Percentiles rank a stretch among this genome's conserved stretches.
These are phyloP conservation scores for Physocephala rufipes DNA, from an alignment of 2,888 invertebrate species.

Conservation along the genomic window DNA sequence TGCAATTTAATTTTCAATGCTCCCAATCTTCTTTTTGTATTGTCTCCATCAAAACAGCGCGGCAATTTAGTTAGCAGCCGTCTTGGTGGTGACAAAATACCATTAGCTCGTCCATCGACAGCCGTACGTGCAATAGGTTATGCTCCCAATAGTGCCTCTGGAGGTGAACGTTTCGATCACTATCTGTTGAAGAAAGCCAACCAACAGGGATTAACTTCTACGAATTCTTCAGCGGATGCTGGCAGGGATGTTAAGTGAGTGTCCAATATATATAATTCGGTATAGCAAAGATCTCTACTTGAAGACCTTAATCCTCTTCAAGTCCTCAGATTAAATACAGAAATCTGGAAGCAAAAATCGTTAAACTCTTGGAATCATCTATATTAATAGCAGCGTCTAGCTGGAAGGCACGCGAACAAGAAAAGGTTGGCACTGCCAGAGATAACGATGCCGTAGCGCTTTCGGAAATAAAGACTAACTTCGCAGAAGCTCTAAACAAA, in stretches of 20 bases:
- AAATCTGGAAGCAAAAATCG: slow-evolving; percentile 87
- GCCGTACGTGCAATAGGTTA: slow-evolving; percentile 97
- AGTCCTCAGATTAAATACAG: slow-evolving; percentile 93
- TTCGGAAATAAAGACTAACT: slow-evolving; percentile 53
- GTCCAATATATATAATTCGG: background rate
- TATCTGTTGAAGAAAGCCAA: slow-evolving; percentile 70
- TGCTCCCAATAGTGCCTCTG: slow-evolving; percentile 73
- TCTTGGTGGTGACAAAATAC: slow-evolving; percentile 54
- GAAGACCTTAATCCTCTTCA: background rate
- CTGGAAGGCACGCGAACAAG: slow-evolving; percentile 15
- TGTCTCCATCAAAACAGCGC: slow-evolving; percentile 47
- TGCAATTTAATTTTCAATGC: slow-evolving; percentile 4
- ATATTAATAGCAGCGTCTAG: slow-evolving; percentile 68
- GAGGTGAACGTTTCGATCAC: slow-evolving; percentile 75
- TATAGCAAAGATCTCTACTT: too few relatives aligned
- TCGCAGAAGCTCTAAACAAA: slow-evolving; percentile 75
- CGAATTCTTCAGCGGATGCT: slow-evolving; percentile 67
- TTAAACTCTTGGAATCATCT: slow-evolving; percentile 89
- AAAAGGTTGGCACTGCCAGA: slow-evolving; percentile 11
- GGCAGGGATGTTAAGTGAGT: slow-evolving; percentile 70
- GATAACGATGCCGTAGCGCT: slow-evolving; percentile 33
- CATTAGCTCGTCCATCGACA: slow-evolving; percentile 85
- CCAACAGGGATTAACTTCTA: slow-evolving; percentile 59
- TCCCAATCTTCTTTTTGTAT: background rate
- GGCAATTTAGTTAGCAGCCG: slow-evolving; percentile 63